These are phyloP conservation scores for Drosophila kikkawai DNA, from an alignment of 1,140 invertebrate species.

Conservation along the genomic window DNA sequence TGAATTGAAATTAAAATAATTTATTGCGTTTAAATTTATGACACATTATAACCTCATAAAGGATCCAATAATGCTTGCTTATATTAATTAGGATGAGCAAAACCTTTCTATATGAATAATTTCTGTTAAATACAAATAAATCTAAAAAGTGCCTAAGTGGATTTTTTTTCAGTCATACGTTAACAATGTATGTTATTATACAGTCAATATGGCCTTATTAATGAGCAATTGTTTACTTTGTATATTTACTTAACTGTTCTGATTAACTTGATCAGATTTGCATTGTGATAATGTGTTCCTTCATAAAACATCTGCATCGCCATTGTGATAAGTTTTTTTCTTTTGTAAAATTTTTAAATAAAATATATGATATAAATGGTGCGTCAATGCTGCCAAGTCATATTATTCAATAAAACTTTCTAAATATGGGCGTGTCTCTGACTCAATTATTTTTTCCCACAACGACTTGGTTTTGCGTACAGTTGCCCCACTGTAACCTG, in stretches of 20 bases:
- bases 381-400: neutral
- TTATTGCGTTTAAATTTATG: neutral
- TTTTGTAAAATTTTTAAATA: neutral
- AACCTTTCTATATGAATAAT: neutral
- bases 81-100: neutral
- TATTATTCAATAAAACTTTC: neutral
- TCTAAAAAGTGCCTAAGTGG: too few relatives aligned
- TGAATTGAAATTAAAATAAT: too few relatives aligned
- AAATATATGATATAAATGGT: neutral
- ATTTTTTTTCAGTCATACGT: too few relatives aligned
- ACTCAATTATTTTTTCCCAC: too few relatives aligned
- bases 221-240: neutral
- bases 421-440: neutral
- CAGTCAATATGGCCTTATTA: neutral
- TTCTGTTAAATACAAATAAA: too few relatives aligned
- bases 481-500: conserved; percentile 44
- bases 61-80: too few relatives aligned
- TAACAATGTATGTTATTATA: conserved; percentile 1
- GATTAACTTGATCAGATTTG: neutral
- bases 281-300: neutral
- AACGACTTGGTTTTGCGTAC: neutral
- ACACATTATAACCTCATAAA: neutral
- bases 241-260: neutral
- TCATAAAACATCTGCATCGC: neutral
- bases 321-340: neutral